Evolutionary conservation across 2,888 invertebrate species (phyloP).

Genomic region (Clepsis dumicolana): DNA sequence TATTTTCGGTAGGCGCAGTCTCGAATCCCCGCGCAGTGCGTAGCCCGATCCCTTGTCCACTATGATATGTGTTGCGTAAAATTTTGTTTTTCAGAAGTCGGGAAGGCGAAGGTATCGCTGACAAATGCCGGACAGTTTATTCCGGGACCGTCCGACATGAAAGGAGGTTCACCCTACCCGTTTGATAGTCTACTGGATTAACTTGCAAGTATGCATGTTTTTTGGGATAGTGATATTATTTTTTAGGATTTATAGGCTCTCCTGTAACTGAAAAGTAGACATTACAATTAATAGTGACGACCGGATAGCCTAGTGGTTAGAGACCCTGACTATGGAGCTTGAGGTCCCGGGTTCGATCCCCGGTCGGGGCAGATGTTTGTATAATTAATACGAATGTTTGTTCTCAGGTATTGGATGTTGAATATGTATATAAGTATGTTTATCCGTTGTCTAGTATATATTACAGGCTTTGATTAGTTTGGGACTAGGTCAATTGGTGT

Average conservation of each 20-base stretch:
- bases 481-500: too few relatives aligned
- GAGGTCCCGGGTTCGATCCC: too few relatives aligned
- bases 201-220: slow-evolving; percentile 35
- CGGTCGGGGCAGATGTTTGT: too few relatives aligned
- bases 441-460: too few relatives aligned
- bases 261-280: too few relatives aligned
- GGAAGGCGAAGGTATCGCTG: slow-evolving; percentile 69
- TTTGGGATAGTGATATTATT: slow-evolving; percentile 25
- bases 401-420: too few relatives aligned
- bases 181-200: slow-evolving; percentile 42
- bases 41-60: slow-evolving; percentile 63
- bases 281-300: too few relatives aligned
- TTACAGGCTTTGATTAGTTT: too few relatives aligned
- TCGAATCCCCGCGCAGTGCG: slow-evolving; percentile 57
- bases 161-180: slow-evolving; percentile 45
- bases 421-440: too few relatives aligned
- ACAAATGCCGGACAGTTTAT: slow-evolving; percentile 79
- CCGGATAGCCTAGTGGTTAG: too few relatives aligned
- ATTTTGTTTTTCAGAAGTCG: slow-evolving; percentile 82
- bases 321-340: too few relatives aligned
- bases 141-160: slow-evolving; percentile 51
- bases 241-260: slow-evolving; percentile 31
- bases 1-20: background rate
- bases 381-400: too few relatives aligned
- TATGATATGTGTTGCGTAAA: slow-evolving; percentile 85